A percentile compares a stretch with the other conserved stretches of the same genome.
phyloP scores from a whole-genome alignment of 2,797 vertebrate genomes.

The Alca torda region DNA sequence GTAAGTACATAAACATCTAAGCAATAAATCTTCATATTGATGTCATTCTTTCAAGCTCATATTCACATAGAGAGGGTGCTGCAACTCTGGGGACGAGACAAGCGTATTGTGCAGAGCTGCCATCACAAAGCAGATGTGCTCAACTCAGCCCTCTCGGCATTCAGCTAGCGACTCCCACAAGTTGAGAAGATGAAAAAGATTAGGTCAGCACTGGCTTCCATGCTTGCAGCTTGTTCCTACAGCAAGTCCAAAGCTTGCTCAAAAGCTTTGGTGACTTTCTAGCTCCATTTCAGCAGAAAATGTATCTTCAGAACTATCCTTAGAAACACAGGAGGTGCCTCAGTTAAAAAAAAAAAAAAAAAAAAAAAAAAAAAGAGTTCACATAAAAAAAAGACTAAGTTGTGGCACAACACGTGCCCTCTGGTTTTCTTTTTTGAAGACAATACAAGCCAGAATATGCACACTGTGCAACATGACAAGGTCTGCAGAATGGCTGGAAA shows the following conservation, averaged over 20 bases:
- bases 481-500: neutral
- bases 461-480: neutral
- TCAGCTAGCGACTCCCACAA: neutral
- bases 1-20: neutral
- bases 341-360: neutral
- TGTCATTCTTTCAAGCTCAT: neutral
- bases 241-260: neutral
- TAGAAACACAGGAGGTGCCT: neutral
- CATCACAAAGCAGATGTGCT: neutral
- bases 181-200: neutral
- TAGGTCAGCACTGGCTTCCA: neutral
- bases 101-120: neutral
- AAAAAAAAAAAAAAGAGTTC: neutral
- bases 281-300: neutral
- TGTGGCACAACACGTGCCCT: neutral
- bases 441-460: neutral
- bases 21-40: neutral
- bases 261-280: neutral
- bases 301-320: neutral
- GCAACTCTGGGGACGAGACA: accelerated
- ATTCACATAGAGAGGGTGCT: neutral
- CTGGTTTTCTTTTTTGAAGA: neutral
- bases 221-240: neutral
- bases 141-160: neutral
- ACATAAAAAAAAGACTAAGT: neutral